phyloP scores from a whole-genome alignment of 2,888 invertebrate species.

The Ectemnius continuus region DNA sequence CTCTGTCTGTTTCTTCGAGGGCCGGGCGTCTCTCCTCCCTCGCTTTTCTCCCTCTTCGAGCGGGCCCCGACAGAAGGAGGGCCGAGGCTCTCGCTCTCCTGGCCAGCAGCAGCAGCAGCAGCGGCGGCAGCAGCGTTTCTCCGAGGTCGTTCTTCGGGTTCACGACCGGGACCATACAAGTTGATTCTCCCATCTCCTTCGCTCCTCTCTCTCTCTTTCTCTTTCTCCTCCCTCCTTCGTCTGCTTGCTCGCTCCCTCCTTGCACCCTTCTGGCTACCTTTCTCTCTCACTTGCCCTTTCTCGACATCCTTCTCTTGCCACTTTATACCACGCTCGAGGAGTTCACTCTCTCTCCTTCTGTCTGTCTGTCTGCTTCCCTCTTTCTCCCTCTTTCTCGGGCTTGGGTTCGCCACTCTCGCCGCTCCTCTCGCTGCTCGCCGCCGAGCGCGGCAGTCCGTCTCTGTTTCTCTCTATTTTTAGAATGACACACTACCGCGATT shows the following conservation, averaged over 20 bases:
- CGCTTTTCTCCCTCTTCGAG: slow-evolving; percentile 14
- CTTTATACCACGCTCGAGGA: background rate
- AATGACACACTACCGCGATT: slow-evolving; percentile 76
- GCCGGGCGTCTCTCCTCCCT: slow-evolving; percentile 29
- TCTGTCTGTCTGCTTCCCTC: slow-evolving; percentile 52
- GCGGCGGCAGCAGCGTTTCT: slow-evolving; percentile 47
- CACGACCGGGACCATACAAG: slow-evolving; percentile 69
- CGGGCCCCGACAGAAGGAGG: too few relatives aligned
- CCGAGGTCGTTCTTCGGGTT: slow-evolving; percentile 70
- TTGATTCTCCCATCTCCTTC: slow-evolving; percentile 29
- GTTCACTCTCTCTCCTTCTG: slow-evolving; percentile 46
- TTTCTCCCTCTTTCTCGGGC: slow-evolving; percentile 30
- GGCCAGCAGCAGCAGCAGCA: too few relatives aligned
- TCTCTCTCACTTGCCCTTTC: background rate
- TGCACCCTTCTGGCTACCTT: slow-evolving; percentile 47
- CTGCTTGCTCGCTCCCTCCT: slow-evolving; percentile 49
- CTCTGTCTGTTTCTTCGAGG: slow-evolving; percentile 19
- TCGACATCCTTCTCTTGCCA: slow-evolving; percentile 2
- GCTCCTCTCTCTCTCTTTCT: slow-evolving; percentile 63
- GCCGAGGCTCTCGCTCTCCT: too few relatives aligned
- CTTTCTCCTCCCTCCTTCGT: slow-evolving; percentile 31
- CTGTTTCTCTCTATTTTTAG: slow-evolving; percentile 70
- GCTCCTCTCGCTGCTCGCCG: slow-evolving; percentile 15
- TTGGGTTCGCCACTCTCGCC: slow-evolving; percentile 9
- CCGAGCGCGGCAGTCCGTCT: slow-evolving; percentile 38